Evolutionary conservation across 2,113 vertebrate genomes (phyloP).

Genomic region (Lophotis ruficrista): DNA sequence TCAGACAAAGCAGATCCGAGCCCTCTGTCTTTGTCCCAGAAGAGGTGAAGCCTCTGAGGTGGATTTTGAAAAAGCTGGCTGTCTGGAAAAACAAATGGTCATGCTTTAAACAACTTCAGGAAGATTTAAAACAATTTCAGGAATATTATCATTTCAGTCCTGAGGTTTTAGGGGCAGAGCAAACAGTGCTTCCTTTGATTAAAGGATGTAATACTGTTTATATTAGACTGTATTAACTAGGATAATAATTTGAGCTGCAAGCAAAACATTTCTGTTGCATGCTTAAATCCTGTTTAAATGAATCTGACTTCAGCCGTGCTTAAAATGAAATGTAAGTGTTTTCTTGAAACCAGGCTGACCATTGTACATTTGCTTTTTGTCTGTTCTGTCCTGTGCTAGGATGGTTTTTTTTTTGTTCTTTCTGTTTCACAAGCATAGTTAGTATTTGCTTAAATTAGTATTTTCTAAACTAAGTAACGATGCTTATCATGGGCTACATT

Average conservation of each 20-base stretch:
- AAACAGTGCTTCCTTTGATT: background rate
- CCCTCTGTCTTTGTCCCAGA: background rate
- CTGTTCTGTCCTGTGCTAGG: background rate
- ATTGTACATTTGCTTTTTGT: background rate
- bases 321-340: background rate
- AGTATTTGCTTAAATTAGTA: background rate
- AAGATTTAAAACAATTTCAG: background rate
- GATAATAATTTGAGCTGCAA: background rate
- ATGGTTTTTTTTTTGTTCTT: background rate
- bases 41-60: background rate
- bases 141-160: background rate
- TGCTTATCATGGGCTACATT: rapidly evolving
- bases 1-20: background rate
- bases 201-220: background rate
- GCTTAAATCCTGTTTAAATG: background rate
- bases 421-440: background rate
- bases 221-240: background rate
- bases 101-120: background rate
- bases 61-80: background rate
- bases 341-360: background rate
- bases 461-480: background rate
- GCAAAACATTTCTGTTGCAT: background rate
- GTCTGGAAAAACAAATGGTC: background rate
- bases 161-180: background rate
- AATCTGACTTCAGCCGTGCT: background rate